A percentile compares a stretch with the other conserved stretches of the same genome.
These are phyloP conservation scores for Lydus trimaculatus DNA, from an alignment of 2,888 invertebrate genomes.

Conservation along the genomic window DNA sequence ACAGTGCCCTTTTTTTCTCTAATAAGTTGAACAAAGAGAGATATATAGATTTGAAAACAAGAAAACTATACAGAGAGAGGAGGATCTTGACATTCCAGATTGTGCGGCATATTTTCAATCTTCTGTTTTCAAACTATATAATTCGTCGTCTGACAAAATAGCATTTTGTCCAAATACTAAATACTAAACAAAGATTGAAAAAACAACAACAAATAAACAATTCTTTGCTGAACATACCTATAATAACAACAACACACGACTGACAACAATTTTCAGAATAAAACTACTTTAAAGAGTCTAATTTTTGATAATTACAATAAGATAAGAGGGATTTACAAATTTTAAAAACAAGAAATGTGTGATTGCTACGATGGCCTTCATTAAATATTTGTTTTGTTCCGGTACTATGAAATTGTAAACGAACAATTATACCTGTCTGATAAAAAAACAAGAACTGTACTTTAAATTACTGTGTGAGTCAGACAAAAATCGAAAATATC, in stretches of 20 bases:
- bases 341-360: background rate
- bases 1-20: background rate
- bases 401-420: background rate
- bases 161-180: background rate
- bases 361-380: background rate
- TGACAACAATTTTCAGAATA: no score
- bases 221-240: no score
- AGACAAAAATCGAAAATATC: no score
- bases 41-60: background rate
- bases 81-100: conserved; percentile 1
- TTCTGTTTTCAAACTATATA: background rate
- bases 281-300: no score
- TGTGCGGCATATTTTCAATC: conserved; percentile 4
- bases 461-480: no score
- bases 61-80: background rate
- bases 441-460: background rate
- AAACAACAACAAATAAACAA: no score
- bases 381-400: background rate
- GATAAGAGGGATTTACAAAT: no score
- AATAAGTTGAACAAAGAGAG: conserved; percentile 6
- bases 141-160: background rate
- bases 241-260: no score
- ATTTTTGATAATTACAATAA: no score
- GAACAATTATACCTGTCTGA: background rate
- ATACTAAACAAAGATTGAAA: conserved; percentile 1